A percentile compares a stretch with the other conserved stretches of the same genome.
These are phyloP conservation scores for Cyanoliseus patagonus DNA, from an alignment of 2,113 vertebrate genomes.

Conservation along the genomic window DNA sequence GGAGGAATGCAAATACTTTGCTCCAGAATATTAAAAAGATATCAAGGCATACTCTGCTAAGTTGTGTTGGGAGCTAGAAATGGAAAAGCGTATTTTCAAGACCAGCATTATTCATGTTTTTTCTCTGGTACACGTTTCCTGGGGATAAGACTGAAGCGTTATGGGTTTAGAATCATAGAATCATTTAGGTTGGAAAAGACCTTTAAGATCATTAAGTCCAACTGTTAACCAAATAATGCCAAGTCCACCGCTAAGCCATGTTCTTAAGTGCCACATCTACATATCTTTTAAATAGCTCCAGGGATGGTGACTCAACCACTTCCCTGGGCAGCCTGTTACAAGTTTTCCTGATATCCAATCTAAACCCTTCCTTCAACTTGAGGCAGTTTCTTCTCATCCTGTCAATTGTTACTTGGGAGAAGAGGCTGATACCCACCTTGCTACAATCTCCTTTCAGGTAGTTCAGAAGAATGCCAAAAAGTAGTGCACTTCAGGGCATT, in stretches of 20 bases:
- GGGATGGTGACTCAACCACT: background rate
- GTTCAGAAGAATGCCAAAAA: background rate
- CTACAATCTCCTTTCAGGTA: background rate
- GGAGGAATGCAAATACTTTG: background rate
- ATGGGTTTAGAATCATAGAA: background rate
- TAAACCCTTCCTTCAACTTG: background rate
- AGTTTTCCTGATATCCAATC: background rate
- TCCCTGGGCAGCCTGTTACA: background rate
- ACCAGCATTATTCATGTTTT: background rate
- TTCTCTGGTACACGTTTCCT: background rate
- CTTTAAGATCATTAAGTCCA: background rate
- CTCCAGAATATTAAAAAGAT: background rate
- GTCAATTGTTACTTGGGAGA: background rate
- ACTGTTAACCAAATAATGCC: background rate
- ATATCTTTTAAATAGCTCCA: background rate
- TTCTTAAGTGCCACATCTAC: background rate
- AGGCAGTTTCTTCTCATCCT: background rate
- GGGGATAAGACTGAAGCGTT: background rate
- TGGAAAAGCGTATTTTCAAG: background rate
- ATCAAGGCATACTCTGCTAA: background rate
- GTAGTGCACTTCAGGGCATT: background rate
- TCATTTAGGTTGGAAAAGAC: background rate
- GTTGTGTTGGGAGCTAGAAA: background rate
- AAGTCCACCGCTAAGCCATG: background rate
- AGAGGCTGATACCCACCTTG: rapidly evolving